A percentile compares a stretch with the other conserved stretches of the same genome.
Conservation (phyloP, 2,888 invertebrate species). For the Diarsia mendica region DNA sequence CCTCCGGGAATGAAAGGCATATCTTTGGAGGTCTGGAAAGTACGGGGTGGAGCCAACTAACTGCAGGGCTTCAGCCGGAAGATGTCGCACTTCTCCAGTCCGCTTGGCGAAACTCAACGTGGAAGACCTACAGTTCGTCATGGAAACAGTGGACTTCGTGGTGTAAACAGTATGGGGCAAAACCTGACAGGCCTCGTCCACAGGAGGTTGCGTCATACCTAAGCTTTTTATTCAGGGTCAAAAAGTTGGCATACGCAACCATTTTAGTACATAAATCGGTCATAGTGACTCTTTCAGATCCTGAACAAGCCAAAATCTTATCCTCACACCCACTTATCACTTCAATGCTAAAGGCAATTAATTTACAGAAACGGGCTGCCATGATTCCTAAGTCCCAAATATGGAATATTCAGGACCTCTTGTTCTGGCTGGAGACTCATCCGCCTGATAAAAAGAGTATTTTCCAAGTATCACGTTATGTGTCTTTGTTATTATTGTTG, state of each 20-base stretch:
- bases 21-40: conserved; percentile 18
- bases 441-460: too few species aligned
- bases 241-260: conserved; percentile 12
- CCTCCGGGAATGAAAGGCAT: conserved; percentile 10
- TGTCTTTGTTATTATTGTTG: too few species aligned
- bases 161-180: conserved; percentile 10
- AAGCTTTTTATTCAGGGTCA: conserved; percentile 13
- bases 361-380: conserved; percentile 2
- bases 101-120: conserved; percentile 18
- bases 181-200: conserved; percentile 4
- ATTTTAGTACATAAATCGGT: conserved; percentile 16
- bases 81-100: conserved; percentile 4
- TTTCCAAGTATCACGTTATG: too few species aligned
- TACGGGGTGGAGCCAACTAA: conserved; percentile 11
- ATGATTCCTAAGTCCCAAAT: conserved; percentile 14
- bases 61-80: not conserved
- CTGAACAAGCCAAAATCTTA: not conserved
- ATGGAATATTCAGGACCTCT: conserved; percentile 36
- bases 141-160: conserved; percentile 12
- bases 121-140: conserved; percentile 25
- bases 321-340: conserved; percentile 11
- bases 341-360: conserved; percentile 13
- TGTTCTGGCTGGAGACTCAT: too few species aligned
- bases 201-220: conserved; percentile 6
- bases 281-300: not conserved